Evolutionary conservation across 2,113 vertebrate species (phyloP).

Genomic region (Vombatus ursinus): DNA sequence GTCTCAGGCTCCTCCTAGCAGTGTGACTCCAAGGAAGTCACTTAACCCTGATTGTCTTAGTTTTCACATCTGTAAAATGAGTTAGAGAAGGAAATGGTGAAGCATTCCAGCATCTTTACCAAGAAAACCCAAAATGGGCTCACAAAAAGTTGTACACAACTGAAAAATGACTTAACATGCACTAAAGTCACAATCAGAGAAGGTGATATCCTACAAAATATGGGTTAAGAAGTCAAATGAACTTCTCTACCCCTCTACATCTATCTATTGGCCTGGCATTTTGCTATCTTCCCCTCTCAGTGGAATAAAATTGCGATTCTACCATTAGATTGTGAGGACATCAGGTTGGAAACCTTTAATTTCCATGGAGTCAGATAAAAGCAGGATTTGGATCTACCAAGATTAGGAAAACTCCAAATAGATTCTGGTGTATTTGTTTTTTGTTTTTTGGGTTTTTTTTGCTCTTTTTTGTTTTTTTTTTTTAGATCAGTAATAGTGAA

Average conservation of each 20-base stretch:
- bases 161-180: background rate
- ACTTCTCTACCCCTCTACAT: background rate
- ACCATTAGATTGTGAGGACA: background rate
- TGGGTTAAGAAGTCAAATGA: background rate
- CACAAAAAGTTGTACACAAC: background rate
- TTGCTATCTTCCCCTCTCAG: background rate
- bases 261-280: background rate
- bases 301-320: background rate
- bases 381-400: background rate
- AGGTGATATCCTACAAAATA: background rate
- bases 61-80: background rate
- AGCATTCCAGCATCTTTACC: background rate
- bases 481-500: background rate
- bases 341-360: background rate
- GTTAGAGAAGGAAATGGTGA: background rate
- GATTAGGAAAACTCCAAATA: background rate
- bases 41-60: too few relatives aligned
- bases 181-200: background rate
- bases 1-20: too few relatives aligned
- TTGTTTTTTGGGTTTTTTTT: too few relatives aligned
- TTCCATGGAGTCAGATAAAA: background rate
- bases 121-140: background rate
- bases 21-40: too few relatives aligned
- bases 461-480: too few relatives aligned
- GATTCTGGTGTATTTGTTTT: background rate